Percentiles rank a stretch among this genome's conserved stretches.
phyloP scores from a whole-genome alignment of 2,888 invertebrate genomes.

The Tachystola acroxantha region DNA sequence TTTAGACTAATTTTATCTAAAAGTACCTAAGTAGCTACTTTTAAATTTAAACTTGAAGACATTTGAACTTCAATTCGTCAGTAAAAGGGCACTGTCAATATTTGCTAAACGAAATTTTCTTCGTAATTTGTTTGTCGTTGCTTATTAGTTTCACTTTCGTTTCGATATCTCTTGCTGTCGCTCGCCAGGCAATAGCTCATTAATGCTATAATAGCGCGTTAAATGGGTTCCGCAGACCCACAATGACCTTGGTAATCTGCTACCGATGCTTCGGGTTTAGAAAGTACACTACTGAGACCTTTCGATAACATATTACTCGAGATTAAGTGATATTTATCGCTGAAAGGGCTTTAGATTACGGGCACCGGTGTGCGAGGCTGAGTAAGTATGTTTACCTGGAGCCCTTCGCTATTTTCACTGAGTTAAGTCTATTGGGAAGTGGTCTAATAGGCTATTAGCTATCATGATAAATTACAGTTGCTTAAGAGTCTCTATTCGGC shows the following conservation, averaged over 20 bases:
- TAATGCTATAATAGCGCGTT: constrained; percentile 31
- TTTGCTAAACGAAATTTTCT: constrained; percentile 33
- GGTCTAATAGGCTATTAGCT: constrained; percentile 12
- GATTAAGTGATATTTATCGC: constrained; percentile 23
- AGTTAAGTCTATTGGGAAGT: constrained; percentile 10
- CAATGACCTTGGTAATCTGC: constrained; percentile 17
- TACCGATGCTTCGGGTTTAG: constrained; percentile 15
- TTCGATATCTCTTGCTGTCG: constrained; percentile 39
- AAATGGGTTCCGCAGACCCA: constrained; percentile 23
- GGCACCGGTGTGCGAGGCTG: constrained; percentile 8
- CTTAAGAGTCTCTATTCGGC: no score
- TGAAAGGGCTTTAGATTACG: constrained; percentile 15
- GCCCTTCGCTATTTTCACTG: constrained; percentile 7
- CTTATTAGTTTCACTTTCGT: constrained; percentile 72
- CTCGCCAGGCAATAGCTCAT: constrained; percentile 21
- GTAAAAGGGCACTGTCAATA: constrained; percentile 35
- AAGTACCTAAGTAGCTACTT: no score
- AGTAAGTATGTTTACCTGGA: constrained; percentile 12
- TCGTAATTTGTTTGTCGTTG: constrained; percentile 30
- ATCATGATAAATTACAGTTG: constrained; percentile 2
- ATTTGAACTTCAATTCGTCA: constrained; percentile 1
- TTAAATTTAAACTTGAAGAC: background rate
- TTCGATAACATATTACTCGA: constrained; percentile 12
- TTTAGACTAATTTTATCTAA: no score
- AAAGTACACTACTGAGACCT: constrained; percentile 19